phyloP scores from a whole-genome alignment of 2,113 vertebrate genomes.

The Oplegnathus fasciatus region DNA sequence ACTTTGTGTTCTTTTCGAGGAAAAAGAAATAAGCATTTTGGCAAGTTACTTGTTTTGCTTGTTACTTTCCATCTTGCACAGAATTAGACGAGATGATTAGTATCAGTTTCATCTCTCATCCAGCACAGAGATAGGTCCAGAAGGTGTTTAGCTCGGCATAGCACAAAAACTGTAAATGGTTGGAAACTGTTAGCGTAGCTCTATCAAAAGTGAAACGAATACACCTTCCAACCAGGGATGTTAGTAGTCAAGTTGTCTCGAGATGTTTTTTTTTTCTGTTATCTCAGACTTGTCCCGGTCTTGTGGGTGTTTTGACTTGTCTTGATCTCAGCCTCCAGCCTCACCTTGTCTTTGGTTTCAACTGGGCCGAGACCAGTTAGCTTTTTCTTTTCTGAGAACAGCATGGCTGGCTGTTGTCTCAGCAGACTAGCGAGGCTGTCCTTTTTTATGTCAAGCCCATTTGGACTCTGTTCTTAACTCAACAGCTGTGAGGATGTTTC shows the following conservation, averaged over 20 bases:
- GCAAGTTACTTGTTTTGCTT: neutral
- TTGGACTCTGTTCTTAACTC: neutral
- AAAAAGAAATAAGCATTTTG: neutral
- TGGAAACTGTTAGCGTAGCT: neutral
- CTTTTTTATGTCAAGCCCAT: neutral
- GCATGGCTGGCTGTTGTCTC: too few relatives aligned
- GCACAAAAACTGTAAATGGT: too few relatives aligned
- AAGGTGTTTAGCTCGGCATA: neutral
- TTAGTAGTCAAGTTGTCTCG: neutral
- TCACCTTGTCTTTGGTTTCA: neutral
- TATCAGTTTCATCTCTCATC: neutral
- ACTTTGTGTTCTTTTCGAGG: neutral
- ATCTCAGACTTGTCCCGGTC: neutral
- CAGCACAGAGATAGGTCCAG: neutral
- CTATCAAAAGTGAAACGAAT: neutral
- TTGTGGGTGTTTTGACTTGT: neutral
- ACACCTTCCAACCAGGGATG: slow-evolving; percentile 4
- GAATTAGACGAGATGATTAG: neutral
- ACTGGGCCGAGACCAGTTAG: too few relatives aligned
- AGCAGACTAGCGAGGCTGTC: too few relatives aligned
- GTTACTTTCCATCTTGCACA: neutral
- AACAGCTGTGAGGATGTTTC: neutral
- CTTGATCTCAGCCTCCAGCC: neutral
- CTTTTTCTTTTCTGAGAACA: too few relatives aligned
- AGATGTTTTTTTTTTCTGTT: neutral